Evolutionary conservation across 2,888 invertebrate species (phyloP), one percentile per base, ranked within the genome.

Genomic region (Sceliomorpha sp.): DNA sequence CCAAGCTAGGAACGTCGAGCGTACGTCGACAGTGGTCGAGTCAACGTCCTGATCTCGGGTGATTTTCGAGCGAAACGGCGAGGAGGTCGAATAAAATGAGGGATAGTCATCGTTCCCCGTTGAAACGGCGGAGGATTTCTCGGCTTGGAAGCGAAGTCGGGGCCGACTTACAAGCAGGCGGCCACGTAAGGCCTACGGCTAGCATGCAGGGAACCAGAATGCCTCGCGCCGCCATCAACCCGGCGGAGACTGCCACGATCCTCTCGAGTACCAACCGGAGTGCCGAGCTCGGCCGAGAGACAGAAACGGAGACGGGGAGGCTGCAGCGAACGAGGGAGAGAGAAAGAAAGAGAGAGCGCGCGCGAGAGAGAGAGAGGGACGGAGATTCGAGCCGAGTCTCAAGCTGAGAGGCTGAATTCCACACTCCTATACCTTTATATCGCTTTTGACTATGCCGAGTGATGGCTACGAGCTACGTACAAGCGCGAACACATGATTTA

Each of bases 381-480:
- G 69, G 67, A n/a, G n/a, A n/a, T n/a, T n/a, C n/a, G n/a, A 75
- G 73, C 71, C 70, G 71, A 74, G 79, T 77, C 78, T 83, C 82
- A 83, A 83, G 83, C 83, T 82, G 82, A 77, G 83, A 83, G 79
- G 73, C 80, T 83, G 82, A 83, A 83, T 83, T 83, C 83, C 83
- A 82, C 76, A 77, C 80, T 78, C n/a, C 79, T 80, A 79, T 78
- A 80, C 79, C 79, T 82, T 83, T 82, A 82, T 82, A 82, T 82
- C 82, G 77, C 80, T 78, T 78, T 82, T 80, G 81, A 80, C 82
- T 82, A 82, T 80, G 80, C 76, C 74, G 72, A 72, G 74, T 71
- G 80, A 78, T 76, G 80, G 82, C 75, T 78, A 73, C 66, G 73
- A 82, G 67, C 75, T 68, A 77, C 80, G 64, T 80, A 72, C 71